phyloP scores from a whole-genome alignment of 2,113 vertebrate species.

The Cottus gobio region DNA sequence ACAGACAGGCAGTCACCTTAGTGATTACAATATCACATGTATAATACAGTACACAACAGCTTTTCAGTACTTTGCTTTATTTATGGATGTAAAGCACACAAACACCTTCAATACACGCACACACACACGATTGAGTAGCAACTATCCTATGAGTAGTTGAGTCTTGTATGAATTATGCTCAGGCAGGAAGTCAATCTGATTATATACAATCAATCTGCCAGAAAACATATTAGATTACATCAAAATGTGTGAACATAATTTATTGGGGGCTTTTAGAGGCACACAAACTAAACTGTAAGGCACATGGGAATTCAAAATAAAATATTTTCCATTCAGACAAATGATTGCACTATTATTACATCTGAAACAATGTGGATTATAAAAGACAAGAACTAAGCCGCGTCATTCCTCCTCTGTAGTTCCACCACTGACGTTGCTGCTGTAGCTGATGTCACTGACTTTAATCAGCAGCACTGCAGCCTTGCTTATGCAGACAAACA shows the following conservation, averaged over 20 bases:
- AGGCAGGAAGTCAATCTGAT: constrained; percentile 19
- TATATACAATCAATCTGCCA: constrained; percentile 30
- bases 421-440: constrained; percentile 32
- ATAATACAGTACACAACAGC: neutral
- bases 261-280: neutral
- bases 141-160: neutral
- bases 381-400: constrained; percentile 13
- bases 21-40: constrained; percentile 39
- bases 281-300: neutral
- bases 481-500: constrained; percentile 41
- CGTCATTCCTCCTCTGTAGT: neutral
- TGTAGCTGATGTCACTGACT: constrained; percentile 43
- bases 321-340: neutral
- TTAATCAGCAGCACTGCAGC: constrained; percentile 68
- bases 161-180: neutral
- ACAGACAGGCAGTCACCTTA: constrained; percentile 53
- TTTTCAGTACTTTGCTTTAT: neutral
- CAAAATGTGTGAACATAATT: neutral
- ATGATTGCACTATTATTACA: neutral
- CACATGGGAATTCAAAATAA: neutral
- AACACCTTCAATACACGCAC: neutral
- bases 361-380: constrained; percentile 4
- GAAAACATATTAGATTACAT: neutral
- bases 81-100: neutral
- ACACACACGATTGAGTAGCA: neutral